Percentiles rank a stretch among this genome's conserved stretches.
phyloP scores from a whole-genome alignment of 2,797 vertebrate species.

The Clarias pachynema region DNA sequence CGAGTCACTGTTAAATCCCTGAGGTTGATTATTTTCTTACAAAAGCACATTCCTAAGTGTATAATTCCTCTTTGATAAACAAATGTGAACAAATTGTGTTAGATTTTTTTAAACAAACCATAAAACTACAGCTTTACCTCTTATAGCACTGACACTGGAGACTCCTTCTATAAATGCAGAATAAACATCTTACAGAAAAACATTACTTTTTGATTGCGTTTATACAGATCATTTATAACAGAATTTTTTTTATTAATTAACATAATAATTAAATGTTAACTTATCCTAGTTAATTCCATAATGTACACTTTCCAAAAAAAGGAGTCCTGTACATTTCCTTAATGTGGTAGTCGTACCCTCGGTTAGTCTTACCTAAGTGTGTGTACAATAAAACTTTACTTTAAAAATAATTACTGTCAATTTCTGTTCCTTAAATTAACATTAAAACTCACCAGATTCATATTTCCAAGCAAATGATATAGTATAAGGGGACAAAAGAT shows the following conservation, averaged over 20 bases:
- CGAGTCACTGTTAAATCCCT: not conserved
- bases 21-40: not conserved
- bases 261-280: not conserved
- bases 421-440: not conserved
- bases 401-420: not conserved
- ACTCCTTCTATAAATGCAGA: not conserved
- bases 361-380: not conserved
- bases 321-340: not conserved
- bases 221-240: not conserved
- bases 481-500: not conserved
- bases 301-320: too few relatives aligned
- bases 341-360: not conserved
- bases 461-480: not conserved
- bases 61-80: not conserved
- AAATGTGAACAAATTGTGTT: not conserved
- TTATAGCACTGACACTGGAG: not conserved
- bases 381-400: not conserved
- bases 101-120: not conserved
- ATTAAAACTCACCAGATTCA: not conserved
- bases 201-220: not conserved
- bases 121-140: not conserved
- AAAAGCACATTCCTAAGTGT: not conserved
- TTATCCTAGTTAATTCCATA: too few relatives aligned
- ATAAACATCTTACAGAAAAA: not conserved
- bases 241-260: not conserved